Conservation (phyloP, 2,113 vertebrate genomes). For the Malurus elegans region DNA sequence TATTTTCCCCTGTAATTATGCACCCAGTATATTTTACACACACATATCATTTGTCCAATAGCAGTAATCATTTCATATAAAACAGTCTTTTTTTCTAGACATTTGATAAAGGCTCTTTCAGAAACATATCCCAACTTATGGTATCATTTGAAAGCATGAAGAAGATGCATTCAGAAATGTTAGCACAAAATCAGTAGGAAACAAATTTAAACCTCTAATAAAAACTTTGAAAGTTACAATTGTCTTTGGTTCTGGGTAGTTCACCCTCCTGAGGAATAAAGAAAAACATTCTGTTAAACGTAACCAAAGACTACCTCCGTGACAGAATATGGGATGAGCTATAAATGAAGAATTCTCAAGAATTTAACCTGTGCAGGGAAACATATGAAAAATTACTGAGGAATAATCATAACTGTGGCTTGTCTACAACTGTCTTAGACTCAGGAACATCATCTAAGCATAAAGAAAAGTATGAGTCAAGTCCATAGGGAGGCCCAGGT, state of each 20-base stretch:
- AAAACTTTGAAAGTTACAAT: not conserved
- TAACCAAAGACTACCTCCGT: not conserved
- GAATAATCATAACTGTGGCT: not conserved
- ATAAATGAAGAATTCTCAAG: not conserved
- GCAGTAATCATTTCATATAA: not conserved
- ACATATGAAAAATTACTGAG: not conserved
- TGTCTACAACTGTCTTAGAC: not conserved
- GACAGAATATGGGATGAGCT: not conserved
- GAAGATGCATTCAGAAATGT: not conserved
- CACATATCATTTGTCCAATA: not conserved
- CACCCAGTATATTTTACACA: not conserved
- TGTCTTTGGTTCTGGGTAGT: not conserved
- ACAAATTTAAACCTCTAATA: not conserved
- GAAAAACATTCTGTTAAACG: not conserved
- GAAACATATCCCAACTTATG: not conserved
- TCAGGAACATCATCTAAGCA: not conserved
- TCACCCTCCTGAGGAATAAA: not conserved
- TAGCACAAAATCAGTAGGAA: not conserved
- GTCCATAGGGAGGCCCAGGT: not conserved
- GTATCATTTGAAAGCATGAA: not conserved
- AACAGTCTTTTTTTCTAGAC: not conserved
- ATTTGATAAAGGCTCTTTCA: not conserved
- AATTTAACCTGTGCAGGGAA: not conserved
- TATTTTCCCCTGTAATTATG: not conserved
- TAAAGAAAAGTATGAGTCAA: not conserved